Percentiles rank a stretch among this genome's conserved stretches.
These are phyloP conservation scores for Tenthredo distinguenda DNA, from an alignment of 2,888 invertebrate genomes.

Conservation along the genomic window DNA sequence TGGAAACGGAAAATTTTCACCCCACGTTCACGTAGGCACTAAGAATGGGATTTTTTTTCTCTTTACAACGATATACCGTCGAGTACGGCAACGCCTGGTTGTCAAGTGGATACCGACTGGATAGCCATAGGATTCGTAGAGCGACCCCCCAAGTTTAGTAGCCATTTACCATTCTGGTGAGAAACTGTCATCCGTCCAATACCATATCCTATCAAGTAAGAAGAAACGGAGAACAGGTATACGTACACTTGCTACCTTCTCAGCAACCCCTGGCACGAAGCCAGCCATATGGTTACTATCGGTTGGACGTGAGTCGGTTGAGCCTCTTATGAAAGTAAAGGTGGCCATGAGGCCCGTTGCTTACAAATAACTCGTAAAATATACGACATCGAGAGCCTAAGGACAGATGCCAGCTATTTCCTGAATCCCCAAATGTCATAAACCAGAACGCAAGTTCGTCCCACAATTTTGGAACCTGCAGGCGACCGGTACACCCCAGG, in stretches of 20 bases:
- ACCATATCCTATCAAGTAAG: conserved; percentile 19
- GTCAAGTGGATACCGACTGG: conserved; percentile 18
- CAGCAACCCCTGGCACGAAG: conserved; percentile 46
- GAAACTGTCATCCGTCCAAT: conserved; percentile 13
- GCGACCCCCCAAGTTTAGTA: conserved; percentile 38
- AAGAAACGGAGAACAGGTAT: conserved; percentile 32
- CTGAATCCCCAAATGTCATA: conserved; percentile 35
- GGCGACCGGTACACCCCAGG: not conserved
- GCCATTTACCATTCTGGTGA: conserved; percentile 40
- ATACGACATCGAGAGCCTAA: conserved; percentile 7
- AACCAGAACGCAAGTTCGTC: conserved; percentile 19
- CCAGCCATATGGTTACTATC: conserved; percentile 48
- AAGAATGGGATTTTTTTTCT: not conserved
- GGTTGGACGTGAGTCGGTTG: conserved; percentile 41
- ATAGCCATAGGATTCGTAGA: conserved; percentile 6
- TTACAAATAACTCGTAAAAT: conserved; percentile 25
- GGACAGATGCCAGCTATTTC: conserved; percentile 40
- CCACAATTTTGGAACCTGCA: not conserved
- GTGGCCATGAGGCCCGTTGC: conserved; percentile 26
- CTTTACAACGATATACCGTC: not conserved
- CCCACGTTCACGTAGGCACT: not conserved
- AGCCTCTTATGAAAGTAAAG: conserved; percentile 41
- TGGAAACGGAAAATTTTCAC: not conserved
- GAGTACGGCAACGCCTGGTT: conserved; percentile 13
- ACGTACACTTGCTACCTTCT: conserved; percentile 20